Evolutionary conservation across 2,888 invertebrate species (phyloP).

Genomic region (Phaonia tiefii): DNA sequence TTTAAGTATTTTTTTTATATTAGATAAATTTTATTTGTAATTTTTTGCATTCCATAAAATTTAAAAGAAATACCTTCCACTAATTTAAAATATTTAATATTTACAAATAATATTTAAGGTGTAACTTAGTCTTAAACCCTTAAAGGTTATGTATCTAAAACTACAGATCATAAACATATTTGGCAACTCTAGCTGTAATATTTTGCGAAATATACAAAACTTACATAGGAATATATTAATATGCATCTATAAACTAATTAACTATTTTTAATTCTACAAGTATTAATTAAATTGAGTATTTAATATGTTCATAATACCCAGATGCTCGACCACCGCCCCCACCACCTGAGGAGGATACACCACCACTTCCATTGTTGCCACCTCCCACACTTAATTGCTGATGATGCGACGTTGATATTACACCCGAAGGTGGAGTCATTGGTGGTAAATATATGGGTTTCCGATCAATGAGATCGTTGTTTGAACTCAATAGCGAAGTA

Average conservation of each 20-base stretch:
- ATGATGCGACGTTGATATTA: conserved; percentile 73
- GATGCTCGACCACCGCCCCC: conserved; percentile 48
- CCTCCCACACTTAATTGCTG: conserved; percentile 41
- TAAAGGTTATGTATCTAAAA: neutral
- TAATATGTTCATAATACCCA: conserved; percentile 77
- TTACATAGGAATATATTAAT: conserved; percentile 17
- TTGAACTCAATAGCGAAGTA: conserved; percentile 46
- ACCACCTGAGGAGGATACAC: conserved; percentile 13
- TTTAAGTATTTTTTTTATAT: no score
- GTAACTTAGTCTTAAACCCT: neutral
- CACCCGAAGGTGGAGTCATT: conserved; percentile 74
- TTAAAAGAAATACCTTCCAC: neutral
- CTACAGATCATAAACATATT: conserved; percentile 6
- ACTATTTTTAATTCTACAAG: neutral
- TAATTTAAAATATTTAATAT: neutral
- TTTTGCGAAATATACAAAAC: neutral
- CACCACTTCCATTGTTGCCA: conserved; percentile 61
- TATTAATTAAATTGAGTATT: conserved; percentile 74
- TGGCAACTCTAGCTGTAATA: conserved; percentile 40
- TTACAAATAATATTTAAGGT: neutral
- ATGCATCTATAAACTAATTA: no score
- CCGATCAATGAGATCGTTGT: conserved; percentile 76
- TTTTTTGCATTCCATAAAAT: neutral
- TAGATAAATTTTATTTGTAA: no score
- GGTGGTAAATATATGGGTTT: conserved; percentile 77